Base-by-base conservation (phyloP, 2,888 invertebrate species). In the Zele albiditarsus region DNA sequence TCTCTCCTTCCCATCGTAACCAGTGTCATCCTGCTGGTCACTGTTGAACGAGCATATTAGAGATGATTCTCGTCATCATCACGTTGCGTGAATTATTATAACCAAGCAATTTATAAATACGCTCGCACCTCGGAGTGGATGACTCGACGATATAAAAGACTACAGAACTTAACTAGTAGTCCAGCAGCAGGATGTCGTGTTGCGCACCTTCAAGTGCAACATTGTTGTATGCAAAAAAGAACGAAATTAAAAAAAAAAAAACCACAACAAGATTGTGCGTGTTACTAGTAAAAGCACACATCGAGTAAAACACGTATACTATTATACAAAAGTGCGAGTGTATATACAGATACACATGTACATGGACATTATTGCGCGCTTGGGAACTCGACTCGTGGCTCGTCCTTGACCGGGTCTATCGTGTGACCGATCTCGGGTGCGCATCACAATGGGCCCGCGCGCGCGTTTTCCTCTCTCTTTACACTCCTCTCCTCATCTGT, bases 381-480 rank as follows among this genome's bases (percentile, higher is more conserved):
- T 87, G 88, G 86, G 87, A 88, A 85, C 87, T 81, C 84, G 83
- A 82, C 83, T 81, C 81, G 82, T 80, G 82, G 82, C 84, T 84
- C 87, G 88, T 88, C 88, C 88, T 88, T 88, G 88, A 88, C 88
- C 88, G 84, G 87, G 83, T 86, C 85, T 88, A 88, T 88, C 88
- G 88, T 88, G 88, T 86, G 88, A 88, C 87, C 86, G 86, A 88
- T 88, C 88, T 87, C 82, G 20, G 53, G 23, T 75, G 84, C 81
- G 80, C 87, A 87, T 87, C 87, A 87, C 87, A 88, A 88, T 88
- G 83, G 85, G 85, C 67, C 66, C 69, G 65, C 74, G 73, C 76
- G 63, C 73, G 28, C 75, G 71, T 20, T 67, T 66, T 62, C 46
- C 74, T 25, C 65, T 57, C 72, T 28, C 78, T 38, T 38, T 38